A percentile compares a stretch with the other conserved stretches of the same genome.
Evolutionary conservation across 2,797 vertebrate genomes (phyloP).

Genomic region (Epinephelus malabaricus): DNA sequence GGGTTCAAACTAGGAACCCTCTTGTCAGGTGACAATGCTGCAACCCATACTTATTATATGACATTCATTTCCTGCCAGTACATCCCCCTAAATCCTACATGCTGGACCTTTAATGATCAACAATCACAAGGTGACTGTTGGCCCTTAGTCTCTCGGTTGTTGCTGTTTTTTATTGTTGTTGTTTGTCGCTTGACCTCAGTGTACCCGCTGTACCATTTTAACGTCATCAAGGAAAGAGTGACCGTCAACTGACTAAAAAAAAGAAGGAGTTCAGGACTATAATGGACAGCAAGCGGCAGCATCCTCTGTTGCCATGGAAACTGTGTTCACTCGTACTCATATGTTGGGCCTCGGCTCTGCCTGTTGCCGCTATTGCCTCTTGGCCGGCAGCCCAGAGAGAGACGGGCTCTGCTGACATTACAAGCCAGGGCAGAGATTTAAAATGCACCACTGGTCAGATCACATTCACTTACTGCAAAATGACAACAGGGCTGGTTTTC

Average conservation of each 20-base stretch:
- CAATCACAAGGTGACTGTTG: background rate
- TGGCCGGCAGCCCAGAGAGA: constrained; percentile 17
- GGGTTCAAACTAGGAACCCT: too few relatives aligned
- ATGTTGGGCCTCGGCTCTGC: constrained; percentile 12
- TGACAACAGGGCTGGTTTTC: constrained; percentile 19
- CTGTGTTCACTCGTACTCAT: constrained; percentile 8
- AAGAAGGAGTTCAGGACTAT: background rate
- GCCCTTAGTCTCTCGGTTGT: background rate
- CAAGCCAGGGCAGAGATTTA: background rate
- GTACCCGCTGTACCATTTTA: background rate
- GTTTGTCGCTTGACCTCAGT: background rate
- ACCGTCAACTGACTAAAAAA: background rate
- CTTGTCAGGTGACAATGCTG: too few relatives aligned
- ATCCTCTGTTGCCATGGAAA: constrained; percentile 62
- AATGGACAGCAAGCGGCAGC: constrained; percentile 33
- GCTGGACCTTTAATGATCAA: background rate
- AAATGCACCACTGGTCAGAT: constrained; percentile 32
- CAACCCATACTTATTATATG: too few relatives aligned
- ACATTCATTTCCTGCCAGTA: too few relatives aligned
- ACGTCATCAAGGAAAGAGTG: background rate
- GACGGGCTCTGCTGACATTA: constrained; percentile 8
- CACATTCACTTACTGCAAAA: constrained; percentile 32
- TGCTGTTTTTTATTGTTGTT: background rate
- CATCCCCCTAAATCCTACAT: too few relatives aligned
- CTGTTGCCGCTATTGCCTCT: constrained; percentile 10